phyloP scores from a whole-genome alignment of 2,888 invertebrate genomes.

The Deladenus siricidicola region DNA sequence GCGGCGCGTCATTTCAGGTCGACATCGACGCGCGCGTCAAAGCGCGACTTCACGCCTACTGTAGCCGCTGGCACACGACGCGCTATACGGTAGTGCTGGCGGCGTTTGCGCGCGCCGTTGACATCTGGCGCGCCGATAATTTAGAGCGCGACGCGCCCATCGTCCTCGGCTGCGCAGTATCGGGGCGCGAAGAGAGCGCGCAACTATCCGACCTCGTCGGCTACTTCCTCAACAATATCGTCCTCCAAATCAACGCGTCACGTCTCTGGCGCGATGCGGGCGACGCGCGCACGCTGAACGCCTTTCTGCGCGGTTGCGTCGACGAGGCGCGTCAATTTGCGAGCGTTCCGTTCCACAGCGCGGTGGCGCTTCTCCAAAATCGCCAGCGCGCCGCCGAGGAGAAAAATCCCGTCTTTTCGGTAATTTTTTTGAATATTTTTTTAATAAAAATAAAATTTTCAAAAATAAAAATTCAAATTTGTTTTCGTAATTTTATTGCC shows the following conservation, averaged over 20 bases:
- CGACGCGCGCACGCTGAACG: background rate
- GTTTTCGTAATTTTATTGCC: too few relatives aligned
- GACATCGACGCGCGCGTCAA: too few relatives aligned
- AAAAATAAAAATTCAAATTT: too few relatives aligned
- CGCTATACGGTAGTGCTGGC: background rate
- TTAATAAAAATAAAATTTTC: background rate
- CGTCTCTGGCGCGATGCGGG: background rate
- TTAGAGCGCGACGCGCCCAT: slow-evolving; percentile 12
- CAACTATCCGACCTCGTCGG: slow-evolving; percentile 36
- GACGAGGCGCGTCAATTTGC: slow-evolving; percentile 16
- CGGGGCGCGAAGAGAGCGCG: slow-evolving; percentile 32
- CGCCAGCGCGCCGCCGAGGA: background rate
- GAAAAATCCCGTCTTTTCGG: slow-evolving; percentile 14
- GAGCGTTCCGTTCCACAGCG: slow-evolving; percentile 23
- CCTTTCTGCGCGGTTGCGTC: slow-evolving; percentile 12
- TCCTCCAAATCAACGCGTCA: slow-evolving; percentile 4
- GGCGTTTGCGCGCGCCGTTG: slow-evolving; percentile 1
- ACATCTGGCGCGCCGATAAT: slow-evolving; percentile 4
- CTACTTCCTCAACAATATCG: slow-evolving; percentile 43
- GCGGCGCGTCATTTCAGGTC: too few relatives aligned
- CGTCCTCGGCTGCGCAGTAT: slow-evolving; percentile 35
- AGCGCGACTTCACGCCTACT: background rate
- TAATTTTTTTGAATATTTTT: background rate
- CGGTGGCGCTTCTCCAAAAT: slow-evolving; percentile 16
- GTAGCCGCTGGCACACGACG: background rate